These are phyloP conservation scores for Lypha dubia DNA, from an alignment of 2,888 invertebrate genomes.

Conservation along the genomic window DNA sequence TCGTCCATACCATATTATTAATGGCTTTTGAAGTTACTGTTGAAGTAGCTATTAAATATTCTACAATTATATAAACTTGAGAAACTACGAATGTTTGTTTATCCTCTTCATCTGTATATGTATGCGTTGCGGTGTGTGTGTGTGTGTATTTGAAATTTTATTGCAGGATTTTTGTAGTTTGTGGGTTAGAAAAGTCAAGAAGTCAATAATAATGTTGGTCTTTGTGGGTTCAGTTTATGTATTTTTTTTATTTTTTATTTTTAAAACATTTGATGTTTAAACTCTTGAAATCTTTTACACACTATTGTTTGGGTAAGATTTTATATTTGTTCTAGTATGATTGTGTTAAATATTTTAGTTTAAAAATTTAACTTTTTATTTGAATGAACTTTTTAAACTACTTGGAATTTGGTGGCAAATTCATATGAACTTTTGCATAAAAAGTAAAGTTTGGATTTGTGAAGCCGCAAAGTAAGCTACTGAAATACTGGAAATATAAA, in stretches of 20 bases:
- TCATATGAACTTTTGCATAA: not conserved
- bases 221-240: no score
- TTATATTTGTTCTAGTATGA: not conserved
- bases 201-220: constrained; percentile 73
- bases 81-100: not conserved
- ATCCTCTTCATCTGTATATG: not conserved
- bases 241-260: constrained; percentile 10
- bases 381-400: constrained; percentile 24
- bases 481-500: no score
- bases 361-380: constrained; percentile 10
- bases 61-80: constrained; percentile 49
- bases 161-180: constrained; percentile 45
- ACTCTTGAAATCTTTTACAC: constrained; percentile 54
- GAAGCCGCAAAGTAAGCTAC: no score
- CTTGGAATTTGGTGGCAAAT: not conserved
- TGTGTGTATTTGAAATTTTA: constrained; percentile 31
- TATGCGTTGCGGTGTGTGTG: constrained; percentile 1
- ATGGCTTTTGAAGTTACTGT: constrained; percentile 66
- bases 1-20: constrained; percentile 59
- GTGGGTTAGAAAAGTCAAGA: constrained; percentile 67
- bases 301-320: not conserved
- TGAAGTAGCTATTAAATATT: constrained; percentile 64
- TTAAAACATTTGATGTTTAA: constrained; percentile 59
- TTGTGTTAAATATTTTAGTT: constrained; percentile 10
- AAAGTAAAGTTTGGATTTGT: not conserved